These are phyloP conservation scores for Psittacara wagleri DNA, from an alignment of 2,113 vertebrate genomes.

Conservation along the genomic window DNA sequence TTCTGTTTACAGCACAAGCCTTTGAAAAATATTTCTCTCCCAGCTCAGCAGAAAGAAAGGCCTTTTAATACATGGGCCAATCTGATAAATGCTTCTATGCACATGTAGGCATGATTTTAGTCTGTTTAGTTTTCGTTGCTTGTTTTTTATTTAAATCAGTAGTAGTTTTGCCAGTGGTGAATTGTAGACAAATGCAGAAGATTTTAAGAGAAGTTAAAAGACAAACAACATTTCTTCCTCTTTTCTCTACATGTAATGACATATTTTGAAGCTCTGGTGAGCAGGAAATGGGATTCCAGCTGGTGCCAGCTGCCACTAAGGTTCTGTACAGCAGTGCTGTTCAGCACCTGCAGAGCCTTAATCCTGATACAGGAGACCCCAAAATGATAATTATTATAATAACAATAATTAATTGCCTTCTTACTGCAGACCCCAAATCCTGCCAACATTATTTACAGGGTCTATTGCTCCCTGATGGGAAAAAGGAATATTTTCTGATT, in stretches of 20 bases:
- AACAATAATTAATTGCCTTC: background rate
- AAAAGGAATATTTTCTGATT: background rate
- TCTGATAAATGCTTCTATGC: slow-evolving; percentile 1
- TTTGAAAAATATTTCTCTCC: slow-evolving; percentile 46
- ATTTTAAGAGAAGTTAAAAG: slow-evolving; percentile 35
- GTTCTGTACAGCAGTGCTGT: slow-evolving; percentile 25
- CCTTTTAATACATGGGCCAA: background rate
- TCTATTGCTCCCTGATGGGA: background rate
- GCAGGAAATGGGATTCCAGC: slow-evolving; percentile 68
- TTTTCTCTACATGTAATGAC: slow-evolving; percentile 42
- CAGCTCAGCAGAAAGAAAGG: background rate
- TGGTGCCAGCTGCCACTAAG: slow-evolving; percentile 53
- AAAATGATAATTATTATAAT: background rate
- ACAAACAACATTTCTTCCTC: slow-evolving; percentile 24
- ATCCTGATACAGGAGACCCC: background rate
- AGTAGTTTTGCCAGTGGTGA: background rate
- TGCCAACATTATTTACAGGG: background rate
- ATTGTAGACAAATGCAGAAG: slow-evolving; percentile 7
- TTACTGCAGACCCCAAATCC: background rate
- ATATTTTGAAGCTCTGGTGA: slow-evolving; percentile 64
- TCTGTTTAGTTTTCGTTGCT: background rate
- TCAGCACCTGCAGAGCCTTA: slow-evolving; percentile 49
- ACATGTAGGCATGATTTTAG: background rate
- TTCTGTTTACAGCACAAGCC: slow-evolving; percentile 44
- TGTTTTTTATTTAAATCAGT: slow-evolving; percentile 37